Base-by-base conservation (phyloP, 1,140 invertebrate species). In the Matsumurasca onukii region DNA sequence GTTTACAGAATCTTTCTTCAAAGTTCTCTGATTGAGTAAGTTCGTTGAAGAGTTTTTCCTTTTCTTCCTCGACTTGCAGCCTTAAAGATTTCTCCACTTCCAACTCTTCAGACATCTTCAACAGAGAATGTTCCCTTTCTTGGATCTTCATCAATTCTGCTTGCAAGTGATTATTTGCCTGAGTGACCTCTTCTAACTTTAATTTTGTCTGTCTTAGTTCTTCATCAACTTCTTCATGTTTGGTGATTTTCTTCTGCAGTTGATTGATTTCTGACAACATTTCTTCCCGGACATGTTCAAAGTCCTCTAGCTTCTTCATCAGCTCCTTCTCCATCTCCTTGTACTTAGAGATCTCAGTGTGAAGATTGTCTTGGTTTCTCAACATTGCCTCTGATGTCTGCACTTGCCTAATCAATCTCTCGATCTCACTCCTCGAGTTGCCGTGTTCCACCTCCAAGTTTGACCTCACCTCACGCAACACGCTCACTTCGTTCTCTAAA, bases 321-420 rank as follows among this genome's bases (percentile, higher is more conserved):
- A 59, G 20, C 17, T 67, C 65, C 1, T 66, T 22, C 31, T 69
- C 49, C 30, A 31, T 62, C n/a, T 63, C 55, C n/a, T 34, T 71
- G 20, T 69, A 64, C 61, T 59, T 65, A 15, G 31, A 61, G 9
- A 51, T 49, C 30, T 72, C 71, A 51, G 63, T 70, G n/a, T 70
- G 57, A 24, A 72, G 25, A 39, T 72, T 72, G 48, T 72, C 69
- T 30, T 72, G 66, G 51, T 72, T 70, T 64, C 61, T 65, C 12
- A 61, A 48, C 5, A 61, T 61, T 0, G 69, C 71, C 52, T 72
- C 66, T 1, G 49, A 20, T 15, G 61, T 55, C 15, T 66, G 34
- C 20, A 72, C 22, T 31, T 52, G 45, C 3, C 24, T 17, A 31
- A 51, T 49, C 29, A 70, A 39, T 17, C 31, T n/a, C 15, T 65